These are phyloP conservation scores for Drosophila pseudotakahashii DNA, from an alignment of 2,888 invertebrate genomes.

Conservation along the genomic window DNA sequence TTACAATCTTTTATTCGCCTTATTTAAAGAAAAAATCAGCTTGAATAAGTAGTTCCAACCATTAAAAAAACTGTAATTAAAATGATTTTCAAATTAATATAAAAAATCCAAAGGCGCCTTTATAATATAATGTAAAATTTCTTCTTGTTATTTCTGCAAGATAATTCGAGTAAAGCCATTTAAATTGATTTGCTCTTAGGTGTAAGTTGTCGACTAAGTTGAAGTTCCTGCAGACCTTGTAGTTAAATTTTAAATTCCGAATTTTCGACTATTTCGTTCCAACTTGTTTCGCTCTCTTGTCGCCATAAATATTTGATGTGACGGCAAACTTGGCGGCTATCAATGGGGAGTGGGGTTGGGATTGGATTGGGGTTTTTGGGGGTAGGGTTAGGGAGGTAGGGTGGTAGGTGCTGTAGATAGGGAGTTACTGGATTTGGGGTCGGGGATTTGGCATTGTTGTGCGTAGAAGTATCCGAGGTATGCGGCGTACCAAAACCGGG, in stretches of 20 bases:
- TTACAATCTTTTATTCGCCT: not conserved
- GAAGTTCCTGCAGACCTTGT: conserved; percentile 23
- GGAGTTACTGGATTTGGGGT: conserved; percentile 22
- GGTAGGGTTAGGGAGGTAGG: not conserved
- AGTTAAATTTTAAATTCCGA: conserved; percentile 39
- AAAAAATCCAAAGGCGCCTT: too few relatives aligned
- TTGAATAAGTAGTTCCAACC: too few relatives aligned
- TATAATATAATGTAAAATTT: too few relatives aligned
- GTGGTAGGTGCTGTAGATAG: not conserved
- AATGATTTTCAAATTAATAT: too few relatives aligned
- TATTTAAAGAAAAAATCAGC: not conserved
- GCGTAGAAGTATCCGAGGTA: conserved; percentile 78
- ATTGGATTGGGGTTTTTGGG: conserved; percentile 22
- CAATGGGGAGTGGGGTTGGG: conserved; percentile 47
- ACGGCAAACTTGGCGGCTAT: conserved; percentile 66
- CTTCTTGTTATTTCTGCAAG: too few relatives aligned
- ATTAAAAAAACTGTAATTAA: too few relatives aligned
- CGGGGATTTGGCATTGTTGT: conserved; percentile 68
- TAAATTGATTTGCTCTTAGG: not conserved
- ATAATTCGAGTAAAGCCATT: not conserved
- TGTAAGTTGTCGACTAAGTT: conserved; percentile 14
- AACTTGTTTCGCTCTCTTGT: conserved; percentile 49
- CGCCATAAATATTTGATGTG: conserved; percentile 76
- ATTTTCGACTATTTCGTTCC: conserved; percentile 24
- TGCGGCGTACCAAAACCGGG: conserved; percentile 79